Conservation (phyloP, 2,888 invertebrate species). For the Sepiola atlantica region DNA sequence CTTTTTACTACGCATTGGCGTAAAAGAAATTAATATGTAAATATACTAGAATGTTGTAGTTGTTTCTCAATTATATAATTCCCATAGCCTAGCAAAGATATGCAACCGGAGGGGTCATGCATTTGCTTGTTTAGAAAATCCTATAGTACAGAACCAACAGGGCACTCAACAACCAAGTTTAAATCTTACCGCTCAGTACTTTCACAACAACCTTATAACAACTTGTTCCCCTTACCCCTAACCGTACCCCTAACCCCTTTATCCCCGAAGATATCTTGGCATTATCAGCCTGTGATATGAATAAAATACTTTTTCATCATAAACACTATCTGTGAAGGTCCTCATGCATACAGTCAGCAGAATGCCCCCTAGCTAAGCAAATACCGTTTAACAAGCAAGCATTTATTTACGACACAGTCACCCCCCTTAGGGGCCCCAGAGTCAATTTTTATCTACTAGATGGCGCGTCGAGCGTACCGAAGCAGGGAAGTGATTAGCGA, state of each 20-base stretch:
- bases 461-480: neutral
- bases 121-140: no score
- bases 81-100: no score
- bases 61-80: no score
- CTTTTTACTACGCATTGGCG: no score
- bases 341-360: neutral
- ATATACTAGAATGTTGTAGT: no score
- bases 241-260: no score
- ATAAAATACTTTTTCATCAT: neutral
- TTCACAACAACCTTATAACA: no score
- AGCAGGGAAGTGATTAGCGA: neutral
- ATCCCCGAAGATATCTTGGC: neutral
- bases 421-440: neutral
- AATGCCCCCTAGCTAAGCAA: neutral
- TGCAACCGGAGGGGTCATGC: no score
- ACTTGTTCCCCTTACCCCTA: no score
- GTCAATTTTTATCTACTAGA: neutral
- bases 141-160: neutral
- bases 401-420: slow-evolving; percentile 19
- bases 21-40: no score
- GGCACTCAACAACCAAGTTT: neutral
- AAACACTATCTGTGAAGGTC: slow-evolving; percentile 1
- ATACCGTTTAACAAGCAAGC: neutral
- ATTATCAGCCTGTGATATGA: neutral
- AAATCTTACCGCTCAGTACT: no score